Evolutionary conservation across 37 sponge, comb jelly and placozoan genomes (phyloP), one percentile per base, ranked within the genome.

Genomic region (Geodia barretti): DNA sequence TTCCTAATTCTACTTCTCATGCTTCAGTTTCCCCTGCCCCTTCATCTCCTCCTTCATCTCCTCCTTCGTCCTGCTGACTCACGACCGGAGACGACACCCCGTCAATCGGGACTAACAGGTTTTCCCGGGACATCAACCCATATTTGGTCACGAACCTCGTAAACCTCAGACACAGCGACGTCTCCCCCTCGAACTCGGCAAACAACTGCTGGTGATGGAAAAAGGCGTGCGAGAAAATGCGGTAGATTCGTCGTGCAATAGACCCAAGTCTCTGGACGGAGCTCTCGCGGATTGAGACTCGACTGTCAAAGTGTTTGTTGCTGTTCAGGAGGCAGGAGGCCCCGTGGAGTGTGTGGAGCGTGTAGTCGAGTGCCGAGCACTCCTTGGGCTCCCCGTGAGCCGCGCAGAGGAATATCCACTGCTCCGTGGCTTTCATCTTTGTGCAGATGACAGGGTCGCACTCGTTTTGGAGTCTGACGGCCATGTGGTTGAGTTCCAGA

Each of bases 391-490:
- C 82, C 33, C 87, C 84, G 87, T 98, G 99, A 14, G 92, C 99
- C 24, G 99, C 99, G 84, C 99, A 98, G 39, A 98, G 91, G 84
- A 92, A 98, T 7, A 98, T 94, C 97, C 95, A 96, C 77, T 96
- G 87, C 54, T 92, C 97, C 34, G 92, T 94, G 30, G 97, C 97
- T 1, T 88, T 96, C 99, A 98, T 98, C 75, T 96, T 92, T 3
- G 81, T 78, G 61, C 97, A 97, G 20, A 86, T 78, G 37, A 75
- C 81, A 1, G 90, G 90, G 79, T 90, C 88, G 74, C 91, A 91
- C 63, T 79, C 92, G 9, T 79, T 61, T 76, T 95, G 96, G 20
- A 98, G 78, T 35, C 72, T 79, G 29, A 98, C 99, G n/a, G 95
- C 90, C 62, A 98, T 30, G n/a, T 63, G 72, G 75, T 98, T 98